These are phyloP conservation scores for Caloenas nicobarica DNA, from an alignment of 2,113 vertebrate genomes.

Conservation along the genomic window DNA sequence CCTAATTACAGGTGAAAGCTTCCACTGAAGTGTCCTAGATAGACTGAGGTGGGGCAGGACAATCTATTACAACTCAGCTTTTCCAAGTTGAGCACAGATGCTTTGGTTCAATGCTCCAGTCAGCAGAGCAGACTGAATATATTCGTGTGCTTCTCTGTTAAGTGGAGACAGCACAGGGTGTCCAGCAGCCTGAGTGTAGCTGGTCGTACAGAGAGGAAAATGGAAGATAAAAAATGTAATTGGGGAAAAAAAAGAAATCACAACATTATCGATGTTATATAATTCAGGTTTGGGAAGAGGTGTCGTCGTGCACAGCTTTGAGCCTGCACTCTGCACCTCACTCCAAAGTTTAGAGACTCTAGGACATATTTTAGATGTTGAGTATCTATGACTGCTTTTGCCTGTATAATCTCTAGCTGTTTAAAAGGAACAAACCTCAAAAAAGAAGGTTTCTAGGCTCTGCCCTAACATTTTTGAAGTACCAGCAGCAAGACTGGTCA, in stretches of 20 bases:
- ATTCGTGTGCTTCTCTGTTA: accelerated
- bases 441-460: background rate
- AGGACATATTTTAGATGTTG: background rate
- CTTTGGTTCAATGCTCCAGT: background rate
- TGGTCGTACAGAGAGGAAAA: background rate
- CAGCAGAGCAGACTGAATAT: background rate
- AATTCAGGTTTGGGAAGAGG: background rate
- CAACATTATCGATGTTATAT: background rate
- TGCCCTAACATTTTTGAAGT: background rate
- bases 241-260: background rate
- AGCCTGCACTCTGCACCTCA: background rate
- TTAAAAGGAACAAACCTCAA: background rate
- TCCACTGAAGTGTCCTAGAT: background rate
- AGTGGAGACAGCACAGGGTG: background rate
- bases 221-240: background rate
- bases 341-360: background rate
- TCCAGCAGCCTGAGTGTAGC: background rate
- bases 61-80: background rate
- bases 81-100: accelerated
- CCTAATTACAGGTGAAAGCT: background rate
- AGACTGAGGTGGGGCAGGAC: background rate
- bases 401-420: background rate
- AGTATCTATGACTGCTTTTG: background rate
- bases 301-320: background rate
- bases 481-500: background rate